Base-by-base conservation (phyloP, 2,888 invertebrate species). In the Cephus spinipes region DNA sequence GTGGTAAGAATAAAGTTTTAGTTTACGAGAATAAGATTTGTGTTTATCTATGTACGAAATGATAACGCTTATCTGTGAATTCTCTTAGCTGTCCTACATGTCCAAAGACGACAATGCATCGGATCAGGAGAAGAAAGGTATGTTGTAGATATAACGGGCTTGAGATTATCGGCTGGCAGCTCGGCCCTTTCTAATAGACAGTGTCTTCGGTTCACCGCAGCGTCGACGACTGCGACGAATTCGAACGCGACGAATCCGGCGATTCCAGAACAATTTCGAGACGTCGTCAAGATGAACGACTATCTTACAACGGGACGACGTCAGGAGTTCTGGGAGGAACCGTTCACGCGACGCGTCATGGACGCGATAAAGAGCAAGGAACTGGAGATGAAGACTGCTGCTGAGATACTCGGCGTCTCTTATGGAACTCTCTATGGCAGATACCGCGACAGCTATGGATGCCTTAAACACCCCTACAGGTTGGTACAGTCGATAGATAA, bases 301-400 rank as follows among this genome's bases (percentile, higher is more conserved):
- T 97, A 97, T 89, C 92, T 97, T 81, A 95, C 96, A 86, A 96
- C 96, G 86, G 97, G 97, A 3, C 92, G 97, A 55, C 92, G 97
- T 76, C 97, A 97, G 80, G 97, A 97, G 92, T 98, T 97, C 92
- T 98, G 97, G 97, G 97, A 97, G 89, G 97, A 97, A 90, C 95
- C 96, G 73, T 97, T 97, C 87, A 97, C 97, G 40, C 96, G 96
- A 91, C 93, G 97, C 88, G 95, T 97, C 71, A 96, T 97, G 96
- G 97, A 97, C 90, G 96, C 97, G 31, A 97, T 97, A 36, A 95
- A 97, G 87, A 95, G 96, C 82, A 97, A 97, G 92, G 97, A 97
- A 93, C 92, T 98, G 88, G 97, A 98, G 92, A 97, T 98, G 97
- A 98, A 98, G 92, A 96, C 96, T 84, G 97, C 97, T 3, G 97